phyloP scores from a whole-genome alignment of 92 coral and sea anemone species.

The Phenganax marumi region DNA sequence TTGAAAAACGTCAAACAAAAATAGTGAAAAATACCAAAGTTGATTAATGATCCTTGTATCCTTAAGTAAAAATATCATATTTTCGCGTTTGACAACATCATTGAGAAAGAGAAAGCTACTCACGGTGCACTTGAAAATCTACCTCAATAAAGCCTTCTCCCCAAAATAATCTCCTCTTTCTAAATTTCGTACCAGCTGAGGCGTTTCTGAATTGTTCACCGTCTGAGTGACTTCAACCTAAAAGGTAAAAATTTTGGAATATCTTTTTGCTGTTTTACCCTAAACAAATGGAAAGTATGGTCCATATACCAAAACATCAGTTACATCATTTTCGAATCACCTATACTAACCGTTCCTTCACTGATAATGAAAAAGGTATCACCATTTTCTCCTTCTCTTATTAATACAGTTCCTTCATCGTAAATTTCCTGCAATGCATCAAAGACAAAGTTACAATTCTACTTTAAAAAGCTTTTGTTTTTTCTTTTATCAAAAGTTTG shows the following conservation, averaged over 20 bases:
- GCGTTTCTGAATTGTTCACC: conserved; percentile 71
- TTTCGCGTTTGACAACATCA: too few relatives aligned
- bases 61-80: too few relatives aligned
- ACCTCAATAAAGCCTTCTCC: conserved; percentile 93
- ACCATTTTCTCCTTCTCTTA: conserved; percentile 93
- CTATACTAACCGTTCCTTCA: conserved; percentile 77
- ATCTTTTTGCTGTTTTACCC: neutral
- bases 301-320: neutral
- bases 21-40: too few relatives aligned
- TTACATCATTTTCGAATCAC: too few relatives aligned
- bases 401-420: conserved; percentile 80
- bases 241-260: neutral
- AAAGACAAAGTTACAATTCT: neutral
- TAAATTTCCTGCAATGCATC: conserved; percentile 66
- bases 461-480: too few relatives aligned
- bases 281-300: neutral
- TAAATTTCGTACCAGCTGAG: conserved; percentile 76
- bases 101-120: neutral
- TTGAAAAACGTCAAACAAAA: conserved; percentile 30
- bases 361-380: conserved; percentile 91
- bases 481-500: too few relatives aligned
- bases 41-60: too few relatives aligned
- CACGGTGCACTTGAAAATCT: neutral
- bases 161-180: conserved; percentile 93
- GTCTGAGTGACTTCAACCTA: conserved; percentile 91